Conservation (phyloP, 2,888 invertebrate species). For the Limenitis camilla region DNA sequence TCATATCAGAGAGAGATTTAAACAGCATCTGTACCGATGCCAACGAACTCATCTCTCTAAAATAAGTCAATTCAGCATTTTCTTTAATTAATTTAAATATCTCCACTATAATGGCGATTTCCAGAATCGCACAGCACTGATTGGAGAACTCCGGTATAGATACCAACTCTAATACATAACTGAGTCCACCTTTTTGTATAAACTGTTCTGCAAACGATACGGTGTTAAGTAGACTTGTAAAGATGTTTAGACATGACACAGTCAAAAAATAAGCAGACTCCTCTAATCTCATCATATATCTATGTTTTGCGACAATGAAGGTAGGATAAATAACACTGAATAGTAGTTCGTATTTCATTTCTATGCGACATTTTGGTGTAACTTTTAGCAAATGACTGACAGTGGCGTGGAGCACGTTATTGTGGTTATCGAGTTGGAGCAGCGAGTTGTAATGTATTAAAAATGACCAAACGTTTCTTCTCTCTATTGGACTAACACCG, state of each 20-base stretch:
- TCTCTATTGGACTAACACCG: constrained; percentile 43
- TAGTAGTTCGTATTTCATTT: constrained; percentile 74
- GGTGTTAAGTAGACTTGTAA: constrained; percentile 72
- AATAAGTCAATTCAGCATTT: constrained; percentile 43
- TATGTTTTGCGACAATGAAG: constrained; percentile 71
- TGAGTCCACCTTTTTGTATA: constrained; percentile 71
- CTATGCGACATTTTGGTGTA: constrained; percentile 69
- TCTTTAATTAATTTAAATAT: constrained; percentile 66
- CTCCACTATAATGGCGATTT: constrained; percentile 76
- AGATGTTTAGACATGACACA: constrained; percentile 75
- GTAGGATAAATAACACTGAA: constrained; percentile 77
- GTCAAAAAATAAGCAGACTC: constrained; percentile 74
- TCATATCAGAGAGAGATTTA: constrained; percentile 52
- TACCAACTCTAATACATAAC: constrained; percentile 71
- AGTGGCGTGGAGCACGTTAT: constrained; percentile 69
- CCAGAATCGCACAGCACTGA: constrained; percentile 75
- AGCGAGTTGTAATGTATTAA: constrained; percentile 74
- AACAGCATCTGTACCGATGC: constrained; percentile 63
- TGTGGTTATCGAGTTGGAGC: constrained; percentile 69
- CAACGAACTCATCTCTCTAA: constrained; percentile 51
- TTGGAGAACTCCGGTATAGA: constrained; percentile 71
- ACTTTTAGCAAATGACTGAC: constrained; percentile 75
- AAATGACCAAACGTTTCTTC: constrained; percentile 71
- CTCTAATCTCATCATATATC: constrained; percentile 59
- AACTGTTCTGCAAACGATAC: constrained; percentile 75